phyloP scores from a whole-genome alignment of 2,113 vertebrate genomes.

The Sapayoa aenigma region DNA sequence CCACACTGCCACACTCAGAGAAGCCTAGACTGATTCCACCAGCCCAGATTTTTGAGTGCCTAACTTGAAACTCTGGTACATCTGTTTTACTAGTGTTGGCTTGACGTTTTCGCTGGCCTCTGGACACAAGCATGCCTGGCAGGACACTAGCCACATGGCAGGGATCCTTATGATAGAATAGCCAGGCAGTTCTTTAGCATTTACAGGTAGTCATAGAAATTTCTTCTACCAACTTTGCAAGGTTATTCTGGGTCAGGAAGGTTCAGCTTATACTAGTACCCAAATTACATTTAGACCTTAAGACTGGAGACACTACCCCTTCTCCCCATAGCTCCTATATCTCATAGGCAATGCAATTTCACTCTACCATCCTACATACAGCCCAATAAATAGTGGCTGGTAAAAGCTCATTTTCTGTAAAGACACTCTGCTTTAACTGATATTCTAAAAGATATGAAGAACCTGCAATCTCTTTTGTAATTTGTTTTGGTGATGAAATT shows the following conservation, averaged over 20 bases:
- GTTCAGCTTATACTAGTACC: not conserved
- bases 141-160: not conserved
- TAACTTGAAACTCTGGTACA: not conserved
- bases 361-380: not conserved
- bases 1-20: not conserved
- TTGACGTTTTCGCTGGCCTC: not conserved
- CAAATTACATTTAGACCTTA: not conserved
- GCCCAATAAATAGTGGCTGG: not conserved
- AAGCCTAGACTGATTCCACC: not conserved
- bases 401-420: not conserved
- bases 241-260: not conserved
- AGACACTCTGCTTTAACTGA: not conserved
- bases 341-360: not conserved
- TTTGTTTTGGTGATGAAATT: not conserved
- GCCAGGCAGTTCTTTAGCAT: not conserved
- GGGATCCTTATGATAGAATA: not conserved
- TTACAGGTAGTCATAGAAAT: not conserved
- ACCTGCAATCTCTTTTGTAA: not conserved
- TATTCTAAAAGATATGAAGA: not conserved
- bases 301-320: not conserved
- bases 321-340: not conserved
- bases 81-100: not conserved
- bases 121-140: rapidly evolving
- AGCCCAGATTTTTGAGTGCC: not conserved
- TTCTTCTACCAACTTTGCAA: not conserved